A percentile compares a stretch with the other conserved stretches of the same genome.
These are phyloP conservation scores for Drosophila pallidifrons DNA, from an alignment of 1,140 invertebrate species.

Conservation along the genomic window DNA sequence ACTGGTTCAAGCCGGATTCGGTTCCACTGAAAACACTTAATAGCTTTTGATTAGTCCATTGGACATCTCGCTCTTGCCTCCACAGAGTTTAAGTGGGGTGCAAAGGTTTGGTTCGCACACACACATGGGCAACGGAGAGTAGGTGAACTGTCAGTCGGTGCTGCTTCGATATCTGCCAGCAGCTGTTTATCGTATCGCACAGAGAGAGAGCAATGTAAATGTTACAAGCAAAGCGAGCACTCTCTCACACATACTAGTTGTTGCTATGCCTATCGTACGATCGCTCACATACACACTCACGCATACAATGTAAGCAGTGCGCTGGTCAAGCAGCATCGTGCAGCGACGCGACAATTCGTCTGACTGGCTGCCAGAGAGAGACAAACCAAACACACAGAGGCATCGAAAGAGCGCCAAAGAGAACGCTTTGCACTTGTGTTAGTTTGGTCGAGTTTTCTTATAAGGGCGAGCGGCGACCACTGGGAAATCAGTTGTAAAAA, in stretches of 20 bases:
- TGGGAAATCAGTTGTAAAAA: constrained; percentile 68
- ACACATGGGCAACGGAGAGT: background rate
- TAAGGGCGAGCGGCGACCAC: constrained; percentile 60
- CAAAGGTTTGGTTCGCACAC: constrained; percentile 50
- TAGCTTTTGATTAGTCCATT: constrained; percentile 41
- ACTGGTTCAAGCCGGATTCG: constrained; percentile 58
- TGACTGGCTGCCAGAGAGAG: constrained; percentile 23
- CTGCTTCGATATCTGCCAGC: background rate
- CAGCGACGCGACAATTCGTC: constrained; percentile 39
- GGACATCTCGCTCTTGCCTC: constrained; percentile 27
- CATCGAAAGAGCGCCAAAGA: constrained; percentile 17
- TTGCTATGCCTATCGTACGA: constrained; percentile 26
- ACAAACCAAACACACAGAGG: constrained; percentile 13
- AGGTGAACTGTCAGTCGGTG: constrained; percentile 39
- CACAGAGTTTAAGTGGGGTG: constrained; percentile 19
- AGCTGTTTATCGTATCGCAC: constrained; percentile 37
- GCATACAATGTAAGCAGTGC: constrained; percentile 7
- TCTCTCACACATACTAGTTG: constrained; percentile 35
- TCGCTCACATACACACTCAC: constrained; percentile 10
- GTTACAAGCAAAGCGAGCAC: constrained; percentile 5
- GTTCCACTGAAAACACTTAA: constrained; percentile 53
- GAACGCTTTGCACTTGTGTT: constrained; percentile 43
- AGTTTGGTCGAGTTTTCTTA: constrained; percentile 70
- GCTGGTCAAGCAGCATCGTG: constrained; percentile 43
- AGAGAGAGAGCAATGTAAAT: constrained; percentile 21